phyloP scores from a whole-genome alignment of 2,797 vertebrate genomes.

The Masticophis lateralis region DNA sequence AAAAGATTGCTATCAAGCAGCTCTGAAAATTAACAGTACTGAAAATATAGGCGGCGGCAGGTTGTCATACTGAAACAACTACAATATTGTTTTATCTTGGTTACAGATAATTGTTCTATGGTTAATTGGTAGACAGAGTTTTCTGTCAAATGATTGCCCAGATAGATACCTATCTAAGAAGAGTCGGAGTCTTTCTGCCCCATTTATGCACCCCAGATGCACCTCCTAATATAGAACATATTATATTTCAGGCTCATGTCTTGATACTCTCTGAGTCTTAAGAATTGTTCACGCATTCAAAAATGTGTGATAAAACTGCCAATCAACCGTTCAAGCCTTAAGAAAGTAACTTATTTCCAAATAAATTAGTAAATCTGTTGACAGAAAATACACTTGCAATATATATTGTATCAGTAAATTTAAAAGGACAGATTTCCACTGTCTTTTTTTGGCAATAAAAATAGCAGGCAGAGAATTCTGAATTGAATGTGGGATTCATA shows the following conservation, averaged over 20 bases:
- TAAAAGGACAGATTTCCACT: background rate
- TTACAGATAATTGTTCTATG: constrained; percentile 12
- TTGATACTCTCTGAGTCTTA: background rate
- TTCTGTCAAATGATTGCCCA: constrained; percentile 20
- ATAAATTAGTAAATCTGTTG: background rate
- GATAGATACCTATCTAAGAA: background rate
- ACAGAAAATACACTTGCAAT: background rate
- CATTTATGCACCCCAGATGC: background rate
- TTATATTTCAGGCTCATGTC: background rate
- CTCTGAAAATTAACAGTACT: constrained; percentile 23
- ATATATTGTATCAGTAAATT: background rate
- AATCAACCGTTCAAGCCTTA: background rate
- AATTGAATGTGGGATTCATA: background rate
- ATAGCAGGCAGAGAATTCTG: background rate
- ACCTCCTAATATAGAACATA: background rate
- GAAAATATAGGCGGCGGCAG: constrained; percentile 31
- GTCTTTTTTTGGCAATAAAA: background rate
- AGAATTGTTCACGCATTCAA: background rate
- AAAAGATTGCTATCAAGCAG: constrained; percentile 38
- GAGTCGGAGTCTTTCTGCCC: background rate
- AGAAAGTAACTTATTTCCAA: background rate
- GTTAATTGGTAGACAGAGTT: constrained; percentile 21
- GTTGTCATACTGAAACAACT: constrained; percentile 25
- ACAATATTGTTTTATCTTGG: constrained; percentile 23
- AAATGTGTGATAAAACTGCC: background rate